Evolutionary conservation across 2,113 vertebrate species (phyloP), one percentile per base, ranked within the genome.

Genomic region (Grammomys dolichurus): DNA sequence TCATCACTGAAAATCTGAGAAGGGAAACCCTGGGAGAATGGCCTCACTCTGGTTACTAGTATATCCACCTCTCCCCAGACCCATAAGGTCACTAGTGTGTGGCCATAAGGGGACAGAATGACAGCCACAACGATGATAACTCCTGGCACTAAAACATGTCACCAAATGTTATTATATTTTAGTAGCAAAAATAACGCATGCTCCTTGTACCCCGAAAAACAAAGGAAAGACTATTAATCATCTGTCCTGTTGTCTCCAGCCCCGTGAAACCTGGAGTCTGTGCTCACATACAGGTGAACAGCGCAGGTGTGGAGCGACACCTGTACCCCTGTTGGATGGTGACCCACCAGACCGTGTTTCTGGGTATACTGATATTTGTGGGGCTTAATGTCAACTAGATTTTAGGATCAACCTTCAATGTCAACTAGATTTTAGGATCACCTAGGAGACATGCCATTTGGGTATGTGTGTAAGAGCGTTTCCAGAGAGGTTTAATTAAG

Each of bases 101-200:
- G 69, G 14, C 48, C 75, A 69, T 65, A 13, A 48, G 43, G 3
- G 7, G 33, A n/a, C n/a, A 22, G 6, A 69, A 16, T 54, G 26
- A 60, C 11, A 70, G 78, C 65, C 58, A 56, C 31, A 26, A 60
- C 17, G 31, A 17, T 26, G 46, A 40, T 16, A 20, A 60, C 31
- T 43, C 58, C n/a, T 8, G 46, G 46, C 63, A n/a, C 77, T 73
- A 9, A 20, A 75, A 46, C 46, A 77, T 48, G 58, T 69, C 22
- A 84, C 63, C 20, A 75, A 51, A 12, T 86, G 58, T 51, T 28
- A 93, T 81, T 63, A 69, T 33, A n/a, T 91, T 93, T 89, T 77
- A 81, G 77, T 90, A 70, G 69, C 51, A 54, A 78, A 80, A 92
- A n/a, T 56, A 81, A 86, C 31, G 13, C 56, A 70, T 43, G 28